Base-by-base conservation (phyloP, 2,113 vertebrate genomes). In the Alligator mississippiensis region DNA sequence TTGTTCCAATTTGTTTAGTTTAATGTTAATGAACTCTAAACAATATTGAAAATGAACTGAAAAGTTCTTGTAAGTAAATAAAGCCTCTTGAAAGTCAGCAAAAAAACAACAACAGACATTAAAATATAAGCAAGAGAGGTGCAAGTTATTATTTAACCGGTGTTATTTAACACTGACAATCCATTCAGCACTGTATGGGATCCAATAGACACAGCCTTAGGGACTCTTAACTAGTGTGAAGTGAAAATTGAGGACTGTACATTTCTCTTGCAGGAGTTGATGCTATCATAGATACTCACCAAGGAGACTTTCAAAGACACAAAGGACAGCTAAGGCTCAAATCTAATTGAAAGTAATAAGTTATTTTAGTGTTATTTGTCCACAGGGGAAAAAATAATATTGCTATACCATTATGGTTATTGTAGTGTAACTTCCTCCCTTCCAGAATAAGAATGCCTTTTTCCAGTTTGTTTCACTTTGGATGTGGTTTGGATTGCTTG, bases 371-470 rank as follows among this genome's bases (percentile, higher is more conserved):
- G 59, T 47, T 47, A 47, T 74, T 85, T 93, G 58, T 84, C 82
- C 87, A 58, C 55, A 64, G 88, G 88, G 82, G 59, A 82, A 85
- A 70, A 84, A 87, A 72, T n/a, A 66, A 30, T 74, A 62, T 89
- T 87, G 94, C 90, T 93, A 82, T 89, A 82, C 47, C 55, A 58
- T 47, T 64, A 25, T 38, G 28, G 80, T 90, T 85, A 77, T 80
- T 85, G 77, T 87, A 90, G 93, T 94, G 4, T 68, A 90, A 27
- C 68, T 89, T 30, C 91, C 84, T 14, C 22, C 59, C 57, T 68
- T 87, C 70, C 16, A 21, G 89, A 75, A 89, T 38, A 64, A 84
- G 14, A 28, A 25, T 64, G 14, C 16, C 64, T 68, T 30, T 72
- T 38, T 38, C 68, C 30, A 72, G 68, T 38, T 72, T 72, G 22